phyloP scores from a whole-genome alignment of 1,140 invertebrate species.

The Aethina tumida region DNA sequence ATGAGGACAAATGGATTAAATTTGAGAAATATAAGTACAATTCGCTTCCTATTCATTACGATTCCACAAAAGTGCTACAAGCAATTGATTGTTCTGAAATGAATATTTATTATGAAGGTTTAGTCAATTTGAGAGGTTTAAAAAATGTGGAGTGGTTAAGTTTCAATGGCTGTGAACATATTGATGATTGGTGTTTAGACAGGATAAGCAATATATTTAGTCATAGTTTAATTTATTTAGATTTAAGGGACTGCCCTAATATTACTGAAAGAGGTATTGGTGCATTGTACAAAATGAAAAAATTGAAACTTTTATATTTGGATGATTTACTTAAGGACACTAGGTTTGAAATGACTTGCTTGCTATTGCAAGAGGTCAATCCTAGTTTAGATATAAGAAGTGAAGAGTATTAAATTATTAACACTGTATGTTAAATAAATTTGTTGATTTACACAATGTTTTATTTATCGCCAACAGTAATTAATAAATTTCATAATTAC shows the following conservation, averaged over 20 bases:
- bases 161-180: conserved; percentile 46
- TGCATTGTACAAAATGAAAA: conserved; percentile 48
- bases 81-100: conserved; percentile 56
- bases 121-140: conserved; percentile 55
- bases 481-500: too few species aligned
- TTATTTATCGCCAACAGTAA: too few species aligned
- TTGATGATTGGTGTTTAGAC: conserved; percentile 74
- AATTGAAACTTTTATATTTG: conserved; percentile 46
- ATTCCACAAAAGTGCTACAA: conserved; percentile 47
- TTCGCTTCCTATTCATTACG: conserved; percentile 46
- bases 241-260: conserved; percentile 56
- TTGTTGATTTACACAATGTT: too few species aligned
- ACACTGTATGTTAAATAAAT: too few species aligned
- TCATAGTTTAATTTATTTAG: conserved; percentile 56
- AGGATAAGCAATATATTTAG: conserved; percentile 47
- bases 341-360: conserved; percentile 44
- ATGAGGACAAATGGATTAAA: conserved; percentile 46
- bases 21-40: conserved; percentile 39
- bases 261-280: conserved; percentile 55
- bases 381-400: conserved; percentile 30
- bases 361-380: conserved; percentile 45
- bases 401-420: too few species aligned
- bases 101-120: conserved; percentile 56
- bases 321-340: conserved; percentile 39
- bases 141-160: conserved; percentile 51